A percentile compares a stretch with the other conserved stretches of the same genome.
These are phyloP conservation scores for Silurus meridionalis DNA, from an alignment of 2,113 vertebrate genomes.

Conservation along the genomic window DNA sequence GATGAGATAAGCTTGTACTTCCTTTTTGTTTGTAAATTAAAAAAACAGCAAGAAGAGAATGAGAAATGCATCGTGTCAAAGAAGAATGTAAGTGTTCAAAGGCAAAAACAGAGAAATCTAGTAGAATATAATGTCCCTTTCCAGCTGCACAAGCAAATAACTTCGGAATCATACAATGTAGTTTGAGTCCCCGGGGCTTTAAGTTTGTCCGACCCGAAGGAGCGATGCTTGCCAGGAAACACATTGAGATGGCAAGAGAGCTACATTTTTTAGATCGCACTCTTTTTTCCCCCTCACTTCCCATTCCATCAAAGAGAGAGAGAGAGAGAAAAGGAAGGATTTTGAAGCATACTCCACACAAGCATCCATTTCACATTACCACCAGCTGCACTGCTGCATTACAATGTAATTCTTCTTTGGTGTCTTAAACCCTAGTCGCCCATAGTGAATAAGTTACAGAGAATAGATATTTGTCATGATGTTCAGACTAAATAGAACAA, in stretches of 20 bases:
- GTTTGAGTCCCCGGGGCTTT: constrained; percentile 41
- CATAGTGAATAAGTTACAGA: constrained; percentile 15
- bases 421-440: constrained; percentile 17
- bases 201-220: constrained; percentile 56
- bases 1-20: constrained; percentile 59
- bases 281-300: constrained; percentile 42
- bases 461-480: background rate
- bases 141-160: constrained; percentile 40
- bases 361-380: constrained; percentile 51
- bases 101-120: constrained; percentile 23
- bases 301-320: constrained; percentile 36
- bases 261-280: constrained; percentile 44
- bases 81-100: background rate
- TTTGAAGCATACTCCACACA: constrained; percentile 45
- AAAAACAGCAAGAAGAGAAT: constrained; percentile 26
- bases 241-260: constrained; percentile 49
- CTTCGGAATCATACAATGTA: constrained; percentile 41
- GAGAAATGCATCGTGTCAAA: constrained; percentile 11
- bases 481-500: constrained; percentile 6
- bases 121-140: constrained; percentile 44
- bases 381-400: constrained; percentile 25
- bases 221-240: constrained; percentile 52
- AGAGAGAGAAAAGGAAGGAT: constrained; percentile 47
- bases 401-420: constrained; percentile 21
- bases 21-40: constrained; percentile 59